Conservation (phyloP, 2,888 invertebrate species). For the Nephrotoma guestfalica region DNA sequence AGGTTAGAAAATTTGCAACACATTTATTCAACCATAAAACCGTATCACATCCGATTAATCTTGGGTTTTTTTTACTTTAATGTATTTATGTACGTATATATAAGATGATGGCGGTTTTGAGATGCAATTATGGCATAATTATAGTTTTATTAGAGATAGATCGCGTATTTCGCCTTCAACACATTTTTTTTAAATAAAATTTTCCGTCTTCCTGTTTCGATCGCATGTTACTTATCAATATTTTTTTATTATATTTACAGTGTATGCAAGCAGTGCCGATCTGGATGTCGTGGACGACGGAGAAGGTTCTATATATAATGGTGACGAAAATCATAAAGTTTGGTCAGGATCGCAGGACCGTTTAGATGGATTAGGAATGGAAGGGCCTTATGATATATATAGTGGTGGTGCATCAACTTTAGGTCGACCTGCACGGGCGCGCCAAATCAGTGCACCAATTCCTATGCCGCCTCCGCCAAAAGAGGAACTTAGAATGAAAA, state of each 20-base stretch:
- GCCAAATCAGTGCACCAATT: constrained; percentile 66
- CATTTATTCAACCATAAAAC: not conserved
- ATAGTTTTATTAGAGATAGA: not conserved
- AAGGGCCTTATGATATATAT: constrained; percentile 57
- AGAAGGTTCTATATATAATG: constrained; percentile 72
- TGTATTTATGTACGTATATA: not conserved
- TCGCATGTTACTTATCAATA: not conserved
- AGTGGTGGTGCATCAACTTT: constrained; percentile 36
- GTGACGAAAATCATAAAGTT: constrained; percentile 87
- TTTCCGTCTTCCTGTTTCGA: not conserved
- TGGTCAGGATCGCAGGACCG: constrained; percentile 75
- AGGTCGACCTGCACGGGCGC: constrained; percentile 55
- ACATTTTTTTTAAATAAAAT: not conserved
- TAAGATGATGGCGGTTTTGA: not conserved
- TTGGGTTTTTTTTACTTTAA: not conserved
- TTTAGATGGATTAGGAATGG: constrained; percentile 46
- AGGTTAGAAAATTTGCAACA: not conserved
- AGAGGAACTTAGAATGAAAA: constrained; percentile 46
- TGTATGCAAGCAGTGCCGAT: constrained; percentile 34
- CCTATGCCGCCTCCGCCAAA: constrained; percentile 74
- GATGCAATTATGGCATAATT: not conserved
- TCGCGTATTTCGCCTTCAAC: not conserved
- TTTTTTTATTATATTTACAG: constrained; percentile 19
- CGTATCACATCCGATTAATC: not conserved
- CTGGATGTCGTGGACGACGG: constrained; percentile 43